Base-by-base conservation (phyloP, 2,888 invertebrate genomes). In the Drosophila neutralis region DNA sequence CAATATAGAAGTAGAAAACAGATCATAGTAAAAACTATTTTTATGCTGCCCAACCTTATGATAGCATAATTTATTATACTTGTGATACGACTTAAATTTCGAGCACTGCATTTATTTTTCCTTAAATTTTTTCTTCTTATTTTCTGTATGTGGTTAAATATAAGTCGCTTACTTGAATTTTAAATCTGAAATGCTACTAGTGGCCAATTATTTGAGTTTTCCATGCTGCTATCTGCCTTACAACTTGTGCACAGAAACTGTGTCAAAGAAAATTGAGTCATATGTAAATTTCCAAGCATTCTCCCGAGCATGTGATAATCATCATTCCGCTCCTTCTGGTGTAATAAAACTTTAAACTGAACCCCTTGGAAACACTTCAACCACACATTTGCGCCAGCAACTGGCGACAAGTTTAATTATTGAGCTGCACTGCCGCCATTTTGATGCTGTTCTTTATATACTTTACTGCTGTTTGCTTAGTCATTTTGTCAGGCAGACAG, bases 341-440 rank as follows among this genome's bases (percentile, higher is more conserved):
- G 49, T 36, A 35, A 56, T 52, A 59, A 63, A 69, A 78, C 51
- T 69, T 71, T 53, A 13, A 27, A 21, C 35, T 13, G 0, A 35
- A 8, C 27, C 24, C 45, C 13, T 4, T 15, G 24, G 24, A 15
- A 24, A 4, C 24, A 24, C 45, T 24, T 24, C 49, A 21, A 21
- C 11, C 35, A 33, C 18, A 31, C 24, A 33, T 45, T 36, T 52
- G 57, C 75, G 63, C 73, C 76, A 64, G 40, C 79, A 64, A 72
- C 60, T 64, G 67, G 58, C 63, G 75, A 73, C 81, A 77, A 80
- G 83, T 78, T 84, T 84, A 87, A 85, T 89, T 82, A 89, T 84
- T 75, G 73, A 71, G 74, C 66, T 72, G 82, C 58, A 36, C 24
- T 58, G 68, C 66, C 78, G 71, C 63, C 69, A 75, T 74, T 77